Evolutionary conservation across 2,888 invertebrate genomes (phyloP), one percentile per base, ranked within the genome.

Genomic region (Eristalis intricaria): DNA sequence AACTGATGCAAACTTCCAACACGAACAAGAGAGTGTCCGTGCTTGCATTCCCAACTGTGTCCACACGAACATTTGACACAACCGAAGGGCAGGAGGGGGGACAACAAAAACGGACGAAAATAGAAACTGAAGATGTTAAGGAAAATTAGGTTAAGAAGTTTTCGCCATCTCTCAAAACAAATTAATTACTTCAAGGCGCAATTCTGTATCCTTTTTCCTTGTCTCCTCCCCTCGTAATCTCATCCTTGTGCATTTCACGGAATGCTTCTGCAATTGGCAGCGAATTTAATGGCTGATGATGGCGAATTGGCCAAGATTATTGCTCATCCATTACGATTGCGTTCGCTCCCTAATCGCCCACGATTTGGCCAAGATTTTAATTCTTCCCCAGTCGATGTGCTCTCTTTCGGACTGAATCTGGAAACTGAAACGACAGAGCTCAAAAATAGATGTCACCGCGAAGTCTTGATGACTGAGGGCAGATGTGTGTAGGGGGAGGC

Each of bases 131-230:
- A 11, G 29, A 29, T 19, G 8, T 35, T 13, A 69, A 32, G 56
- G 35, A 73, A 58, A 85, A 82, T 74, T 81, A 63, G 85, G 82
- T 82, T 74, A 86, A 82, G 74, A 77, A 82, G 69, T 82, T 82
- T 70, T 43, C 64, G 32, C 50, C 82, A 77, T 35, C 50, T 35
- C 19, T 69, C 60, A 35, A 77, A 7, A 73, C 35, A 71, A 75
- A 81, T 84, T 68, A 85, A 85, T 81, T 77, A 69, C 69, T 69
- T 66, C 22, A 22, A 76, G 60, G 38, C 50, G 56, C 32, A 43
- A 40, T 19, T 1, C 10, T 50, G 19, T 40, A 65, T 29, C 60
- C 60, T 23, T 69, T 58, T 56, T 19, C 26, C 26, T 3, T 26
- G 35, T 15, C 13, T 19, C 35, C n/a, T 8, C 64, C 19, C 38